Base-by-base conservation (phyloP, 2,797 vertebrate species). In the Hipposideros larvatus region DNA sequence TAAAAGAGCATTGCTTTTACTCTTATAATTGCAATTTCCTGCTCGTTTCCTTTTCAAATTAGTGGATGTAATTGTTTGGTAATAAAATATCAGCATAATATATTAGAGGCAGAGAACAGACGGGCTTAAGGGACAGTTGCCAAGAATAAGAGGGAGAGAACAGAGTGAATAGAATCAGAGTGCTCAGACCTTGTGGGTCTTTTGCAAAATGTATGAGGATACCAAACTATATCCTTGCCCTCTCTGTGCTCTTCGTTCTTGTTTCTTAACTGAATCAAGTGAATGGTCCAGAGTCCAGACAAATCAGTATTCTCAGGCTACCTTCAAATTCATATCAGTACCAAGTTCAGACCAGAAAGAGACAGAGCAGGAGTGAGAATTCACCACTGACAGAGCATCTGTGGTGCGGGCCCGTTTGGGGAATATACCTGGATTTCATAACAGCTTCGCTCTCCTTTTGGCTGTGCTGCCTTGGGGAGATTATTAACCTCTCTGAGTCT, bases 31-130 rank as follows among this genome's bases (percentile, higher is more conserved):
- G 97, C 96, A 98, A 98, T 98, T 98, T 98, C 98, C 98, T 98
- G 96, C 97, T 98, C 91, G 84, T 97, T 98, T 98, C 98, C 98
- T 98, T 97, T 98, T 97, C 98, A 98, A 98, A 98, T 98, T 97
- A 98, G 98, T 97, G 97, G 92, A 98, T 97, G 93, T 98, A 98
- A 98, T 98, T 98, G 98, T 98, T 97, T 98, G 98, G 97, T 98
- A 97, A 97, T 98, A 97, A 98, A 98, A 98, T 98, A 98, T 97
- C 97, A 97, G 97, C 97, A 98, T 97, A 98, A 98, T 97, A 98
- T 98, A 97, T 98, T 97, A 98, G 97, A 97, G 77, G 96, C 97
- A 97, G 94, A 96, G 97, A 97, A 97, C 97, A 97, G 97, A 97
- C 96, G 43, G 96, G 97, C 93, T 95, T 97, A 96, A 96, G 96